Conservation (phyloP, 2,797 vertebrate species). For the Acanthurus leucopareius region DNA sequence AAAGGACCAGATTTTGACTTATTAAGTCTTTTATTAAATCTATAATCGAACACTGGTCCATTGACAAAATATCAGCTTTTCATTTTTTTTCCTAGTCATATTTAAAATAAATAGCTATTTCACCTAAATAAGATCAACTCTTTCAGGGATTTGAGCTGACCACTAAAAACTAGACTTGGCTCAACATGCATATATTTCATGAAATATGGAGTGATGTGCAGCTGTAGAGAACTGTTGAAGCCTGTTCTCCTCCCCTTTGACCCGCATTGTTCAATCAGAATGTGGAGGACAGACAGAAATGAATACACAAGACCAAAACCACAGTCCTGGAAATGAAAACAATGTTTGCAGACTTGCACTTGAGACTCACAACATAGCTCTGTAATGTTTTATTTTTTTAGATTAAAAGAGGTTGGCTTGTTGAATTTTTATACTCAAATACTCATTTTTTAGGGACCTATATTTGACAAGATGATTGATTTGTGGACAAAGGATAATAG, state of each 20-base stretch:
- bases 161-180: neutral
- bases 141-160: neutral
- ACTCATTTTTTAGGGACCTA: conserved; percentile 1
- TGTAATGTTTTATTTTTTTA: neutral
- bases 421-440: conserved; percentile 1
- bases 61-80: neutral
- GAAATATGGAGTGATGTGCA: neutral
- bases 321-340: conserved; percentile 1
- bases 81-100: neutral
- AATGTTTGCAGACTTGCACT: neutral
- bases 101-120: too few relatives aligned
- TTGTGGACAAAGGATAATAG: neutral
- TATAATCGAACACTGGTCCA: too few relatives aligned
- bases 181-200: neutral
- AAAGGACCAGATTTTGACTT: neutral
- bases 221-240: neutral
- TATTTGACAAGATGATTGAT: conserved; percentile 7
- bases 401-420: neutral
- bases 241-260: neutral
- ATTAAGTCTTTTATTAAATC: too few relatives aligned
- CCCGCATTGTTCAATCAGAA: neutral
- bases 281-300: neutral
- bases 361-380: neutral
- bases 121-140: neutral
- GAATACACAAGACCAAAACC: neutral